These are phyloP conservation scores for Ichneumoninae sp. DNA, from an alignment of 2,888 invertebrate genomes.

Conservation along the genomic window DNA sequence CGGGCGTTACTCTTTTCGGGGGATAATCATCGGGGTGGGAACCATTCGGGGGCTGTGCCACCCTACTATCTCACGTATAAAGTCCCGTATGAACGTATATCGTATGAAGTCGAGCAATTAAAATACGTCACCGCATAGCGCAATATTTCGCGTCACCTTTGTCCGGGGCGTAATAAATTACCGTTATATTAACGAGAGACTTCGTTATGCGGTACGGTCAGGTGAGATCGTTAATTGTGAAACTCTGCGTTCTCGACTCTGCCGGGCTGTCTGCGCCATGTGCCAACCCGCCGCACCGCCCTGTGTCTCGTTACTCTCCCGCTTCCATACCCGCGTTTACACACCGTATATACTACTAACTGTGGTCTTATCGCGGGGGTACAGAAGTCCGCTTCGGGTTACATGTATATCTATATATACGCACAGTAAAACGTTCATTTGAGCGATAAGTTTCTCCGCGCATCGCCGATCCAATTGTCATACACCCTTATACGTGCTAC, in stretches of 20 bases:
- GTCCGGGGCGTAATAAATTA: conserved; percentile 53
- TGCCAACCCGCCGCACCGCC: conserved; percentile 47
- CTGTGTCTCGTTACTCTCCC: conserved; percentile 61
- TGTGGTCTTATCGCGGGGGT: conserved; percentile 60
- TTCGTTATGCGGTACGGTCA: conserved; percentile 58
- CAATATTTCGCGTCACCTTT: conserved; percentile 47
- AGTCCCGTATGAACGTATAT: neutral
- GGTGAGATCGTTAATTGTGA: conserved; percentile 68
- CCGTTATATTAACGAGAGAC: conserved; percentile 59
- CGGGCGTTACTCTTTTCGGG: no score
- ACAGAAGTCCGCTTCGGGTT: conserved; percentile 55
- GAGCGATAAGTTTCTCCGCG: conserved; percentile 59
- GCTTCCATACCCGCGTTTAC: conserved; percentile 41
- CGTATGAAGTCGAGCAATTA: conserved; percentile 47
- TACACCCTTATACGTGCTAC: conserved; percentile 10
- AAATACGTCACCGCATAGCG: conserved; percentile 24
- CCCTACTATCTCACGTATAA: no score
- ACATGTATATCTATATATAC: conserved; percentile 7
- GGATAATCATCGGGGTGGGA: no score
- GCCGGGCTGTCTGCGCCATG: conserved; percentile 53
- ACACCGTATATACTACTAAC: conserved; percentile 43
- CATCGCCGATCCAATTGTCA: conserved; percentile 48
- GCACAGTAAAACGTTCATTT: conserved; percentile 13
- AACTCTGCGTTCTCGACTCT: conserved; percentile 53
- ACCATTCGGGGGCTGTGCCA: no score